These are phyloP conservation scores for Meandrina meandrites DNA, from an alignment of 92 coral and sea anemone species.

Conservation along the genomic window DNA sequence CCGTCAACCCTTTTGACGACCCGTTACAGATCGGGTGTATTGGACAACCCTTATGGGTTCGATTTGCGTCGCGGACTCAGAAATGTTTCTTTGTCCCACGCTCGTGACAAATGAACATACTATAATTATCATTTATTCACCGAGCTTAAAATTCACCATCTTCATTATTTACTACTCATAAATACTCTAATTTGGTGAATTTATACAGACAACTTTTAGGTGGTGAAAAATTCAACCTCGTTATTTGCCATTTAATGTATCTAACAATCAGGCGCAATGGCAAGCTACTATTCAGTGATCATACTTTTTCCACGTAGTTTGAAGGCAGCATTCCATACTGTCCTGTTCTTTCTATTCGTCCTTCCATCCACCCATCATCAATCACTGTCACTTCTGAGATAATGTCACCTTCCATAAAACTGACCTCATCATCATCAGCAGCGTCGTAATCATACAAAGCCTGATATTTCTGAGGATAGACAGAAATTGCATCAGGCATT, in stretches of 20 bases:
- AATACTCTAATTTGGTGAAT: no score
- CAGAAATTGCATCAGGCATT: no score
- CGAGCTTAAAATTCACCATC: no score
- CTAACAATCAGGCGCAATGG: background rate
- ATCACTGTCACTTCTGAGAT: constrained; percentile 68
- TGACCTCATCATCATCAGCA: constrained; percentile 88
- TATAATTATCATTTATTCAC: no score
- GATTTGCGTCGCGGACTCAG: no score
- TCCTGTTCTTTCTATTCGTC: constrained; percentile 86
- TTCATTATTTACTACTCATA: no score
- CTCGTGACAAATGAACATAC: no score
- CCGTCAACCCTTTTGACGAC: no score
- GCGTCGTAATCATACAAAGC: constrained; percentile 91
- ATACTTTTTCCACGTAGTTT: constrained; percentile 77
- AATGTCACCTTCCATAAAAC: constrained; percentile 77
- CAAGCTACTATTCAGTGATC: background rate
- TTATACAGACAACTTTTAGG: no score
- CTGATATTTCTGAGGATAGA: constrained; percentile 46
- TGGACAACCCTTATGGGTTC: no score
- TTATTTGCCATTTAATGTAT: constrained; percentile 5
- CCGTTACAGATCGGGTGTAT: no score
- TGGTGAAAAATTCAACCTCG: background rate
- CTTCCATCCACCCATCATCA: constrained; percentile 98
- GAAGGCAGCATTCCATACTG: constrained; percentile 95
- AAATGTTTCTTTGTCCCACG: no score